These are phyloP conservation scores for Heterocephalus glaber DNA, from an alignment of 2,113 vertebrate genomes.

Conservation along the genomic window DNA sequence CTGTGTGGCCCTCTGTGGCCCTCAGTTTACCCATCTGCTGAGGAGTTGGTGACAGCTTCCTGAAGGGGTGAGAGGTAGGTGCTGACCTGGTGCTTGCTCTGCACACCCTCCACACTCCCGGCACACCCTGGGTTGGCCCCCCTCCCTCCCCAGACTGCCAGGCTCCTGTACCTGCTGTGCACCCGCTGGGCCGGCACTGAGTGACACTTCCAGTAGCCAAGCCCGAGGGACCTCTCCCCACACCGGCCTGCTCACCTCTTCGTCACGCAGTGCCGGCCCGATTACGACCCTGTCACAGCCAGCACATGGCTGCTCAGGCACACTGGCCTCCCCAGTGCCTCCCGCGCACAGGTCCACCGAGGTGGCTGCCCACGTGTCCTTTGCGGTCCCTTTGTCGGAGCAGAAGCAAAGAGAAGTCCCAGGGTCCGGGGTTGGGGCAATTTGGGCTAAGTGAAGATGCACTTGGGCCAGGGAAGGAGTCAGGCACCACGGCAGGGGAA, in stretches of 20 bases:
- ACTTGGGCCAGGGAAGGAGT: no score
- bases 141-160: no score
- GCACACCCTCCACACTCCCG: no score
- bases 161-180: not conserved
- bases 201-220: no score
- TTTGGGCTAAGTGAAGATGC: not conserved
- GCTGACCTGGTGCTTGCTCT: no score
- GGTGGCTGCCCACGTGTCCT: not conserved
- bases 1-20: not conserved
- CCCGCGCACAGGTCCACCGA: not conserved
- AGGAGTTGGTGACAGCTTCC: rapidly evolving
- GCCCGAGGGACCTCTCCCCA: rapidly evolving
- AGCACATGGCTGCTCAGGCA: rapidly evolving
- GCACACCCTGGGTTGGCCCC: no score
- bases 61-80: not conserved
- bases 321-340: rapidly evolving
- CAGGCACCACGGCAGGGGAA: no score
- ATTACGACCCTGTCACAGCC: rapidly evolving
- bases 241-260: not conserved
- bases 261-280: no score
- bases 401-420: not conserved
- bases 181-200: rapidly evolving
- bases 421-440: no score
- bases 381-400: rapidly evolving
- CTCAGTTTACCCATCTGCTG: not conserved